Percentiles rank a stretch among this genome's conserved stretches.
Evolutionary conservation across 1,140 invertebrate genomes (phyloP).

Genomic region (Platorchestia sp.): DNA sequence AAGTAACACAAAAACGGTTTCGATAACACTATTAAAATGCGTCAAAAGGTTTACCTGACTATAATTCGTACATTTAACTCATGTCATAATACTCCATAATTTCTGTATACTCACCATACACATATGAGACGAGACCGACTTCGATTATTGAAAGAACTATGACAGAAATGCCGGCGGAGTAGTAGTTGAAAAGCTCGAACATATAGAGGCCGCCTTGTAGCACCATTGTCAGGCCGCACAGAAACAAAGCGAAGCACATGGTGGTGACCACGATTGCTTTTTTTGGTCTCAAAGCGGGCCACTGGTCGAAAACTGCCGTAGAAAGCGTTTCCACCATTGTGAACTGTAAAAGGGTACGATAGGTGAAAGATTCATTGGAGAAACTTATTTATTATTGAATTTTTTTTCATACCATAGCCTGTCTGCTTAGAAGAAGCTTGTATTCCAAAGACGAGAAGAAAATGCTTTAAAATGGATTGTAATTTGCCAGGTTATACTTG

Average conservation of each 20-base stretch:
- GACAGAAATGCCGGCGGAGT: slow-evolving; percentile 62
- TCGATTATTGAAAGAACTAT: slow-evolving; percentile 61
- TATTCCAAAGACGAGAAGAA: no score
- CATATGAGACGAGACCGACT: slow-evolving; percentile 58
- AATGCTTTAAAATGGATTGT: no score
- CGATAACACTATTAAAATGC: no score
- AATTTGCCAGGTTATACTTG: no score
- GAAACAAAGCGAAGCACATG: slow-evolving; percentile 55
- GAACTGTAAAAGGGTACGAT: slow-evolving; percentile 73
- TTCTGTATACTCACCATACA: slow-evolving; percentile 60
- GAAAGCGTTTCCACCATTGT: slow-evolving; percentile 86
- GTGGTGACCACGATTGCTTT: slow-evolving; percentile 47
- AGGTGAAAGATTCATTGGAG: background rate
- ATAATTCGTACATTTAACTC: background rate
- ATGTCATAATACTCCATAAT: background rate
- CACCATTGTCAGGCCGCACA: slow-evolving; percentile 58
- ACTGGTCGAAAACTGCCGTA: slow-evolving; percentile 80
- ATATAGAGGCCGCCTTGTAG: slow-evolving; percentile 57
- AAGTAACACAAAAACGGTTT: no score
- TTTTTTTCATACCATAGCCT: no score
- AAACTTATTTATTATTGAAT: no score
- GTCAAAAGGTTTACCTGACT: no score
- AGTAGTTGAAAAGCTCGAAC: slow-evolving; percentile 60
- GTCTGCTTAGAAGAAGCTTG: no score
- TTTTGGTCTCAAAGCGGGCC: background rate